phyloP scores from a whole-genome alignment of 2,797 vertebrate species.

The Liparis tanakae region DNA sequence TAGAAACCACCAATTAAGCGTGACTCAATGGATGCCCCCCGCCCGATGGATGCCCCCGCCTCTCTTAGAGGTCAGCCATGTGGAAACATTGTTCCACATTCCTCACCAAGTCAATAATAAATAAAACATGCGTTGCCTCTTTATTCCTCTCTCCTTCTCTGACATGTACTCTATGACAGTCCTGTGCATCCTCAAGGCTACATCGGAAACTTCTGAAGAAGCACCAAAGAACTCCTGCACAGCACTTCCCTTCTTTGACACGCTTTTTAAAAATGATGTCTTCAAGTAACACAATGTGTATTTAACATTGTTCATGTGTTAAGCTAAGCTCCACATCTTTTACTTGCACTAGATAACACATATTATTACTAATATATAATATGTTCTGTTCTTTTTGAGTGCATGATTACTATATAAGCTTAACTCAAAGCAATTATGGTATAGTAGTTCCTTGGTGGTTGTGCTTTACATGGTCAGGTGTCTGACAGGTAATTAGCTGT shows the following conservation, averaged over 20 bases:
- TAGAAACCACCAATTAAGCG: conserved; percentile 76
- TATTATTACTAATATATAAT: neutral
- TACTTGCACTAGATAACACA: neutral
- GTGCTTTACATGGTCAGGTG: conserved; percentile 41
- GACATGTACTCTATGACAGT: conserved; percentile 33
- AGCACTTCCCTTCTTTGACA: conserved; percentile 1
- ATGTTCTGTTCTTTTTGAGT: neutral
- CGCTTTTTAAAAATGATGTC: neutral
- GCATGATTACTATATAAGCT: conserved; percentile 14
- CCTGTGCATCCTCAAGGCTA: conserved; percentile 33
- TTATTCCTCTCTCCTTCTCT: conserved; percentile 50
- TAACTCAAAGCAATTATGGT: conserved; percentile 12
- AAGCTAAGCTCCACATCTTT: neutral
- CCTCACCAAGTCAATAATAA: conserved; percentile 82
- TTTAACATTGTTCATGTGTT: conserved; percentile 3
- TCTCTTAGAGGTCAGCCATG: conserved; percentile 79
- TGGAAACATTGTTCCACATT: conserved; percentile 87
- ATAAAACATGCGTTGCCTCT: conserved; percentile 79
- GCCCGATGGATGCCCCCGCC: conserved; percentile 68
- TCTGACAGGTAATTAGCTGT: conserved; percentile 68
- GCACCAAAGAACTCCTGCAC: conserved; percentile 17
- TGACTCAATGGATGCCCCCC: conserved; percentile 71
- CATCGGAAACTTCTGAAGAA: conserved; percentile 33
- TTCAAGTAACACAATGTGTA: neutral
- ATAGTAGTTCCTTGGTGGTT: conserved; percentile 21